These are phyloP conservation scores for Caenorhabditis wallacei DNA, from an alignment of 2,888 invertebrate species.

Conservation along the genomic window DNA sequence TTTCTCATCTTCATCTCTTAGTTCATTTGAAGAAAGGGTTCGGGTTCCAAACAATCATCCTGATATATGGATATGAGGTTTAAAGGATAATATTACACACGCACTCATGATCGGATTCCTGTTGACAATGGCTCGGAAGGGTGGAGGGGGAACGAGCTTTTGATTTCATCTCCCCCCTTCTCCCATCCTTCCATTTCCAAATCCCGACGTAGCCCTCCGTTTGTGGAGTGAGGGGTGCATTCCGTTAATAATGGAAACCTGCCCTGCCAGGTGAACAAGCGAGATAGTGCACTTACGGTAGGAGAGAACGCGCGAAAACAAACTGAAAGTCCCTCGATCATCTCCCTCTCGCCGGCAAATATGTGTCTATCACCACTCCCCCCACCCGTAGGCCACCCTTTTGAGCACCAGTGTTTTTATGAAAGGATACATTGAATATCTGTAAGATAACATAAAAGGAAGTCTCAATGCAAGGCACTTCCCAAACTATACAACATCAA, in stretches of 20 bases:
- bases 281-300: slow-evolving; percentile 48
- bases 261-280: slow-evolving; percentile 18
- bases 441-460: slow-evolving; percentile 4
- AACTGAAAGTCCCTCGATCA: slow-evolving; percentile 45
- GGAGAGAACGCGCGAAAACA: slow-evolving; percentile 58
- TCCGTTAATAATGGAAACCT: slow-evolving; percentile 62
- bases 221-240: slow-evolving; percentile 58
- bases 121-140: slow-evolving; percentile 37
- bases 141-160: slow-evolving; percentile 38
- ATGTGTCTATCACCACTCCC: slow-evolving; percentile 23
- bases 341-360: slow-evolving; percentile 27
- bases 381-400: background rate
- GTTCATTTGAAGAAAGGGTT: slow-evolving; percentile 4
- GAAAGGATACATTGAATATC: slow-evolving; percentile 19
- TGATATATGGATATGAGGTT: slow-evolving; percentile 34
- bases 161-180: slow-evolving; percentile 23
- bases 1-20: slow-evolving; percentile 21
- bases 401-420: slow-evolving; percentile 31
- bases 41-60: slow-evolving; percentile 35
- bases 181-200: slow-evolving; percentile 7
- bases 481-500: slow-evolving; percentile 61
- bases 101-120: slow-evolving; percentile 47
- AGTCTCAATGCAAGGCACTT: slow-evolving; percentile 2
- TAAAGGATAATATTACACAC: slow-evolving; percentile 37
- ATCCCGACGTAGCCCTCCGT: slow-evolving; percentile 53